A percentile compares a stretch with the other conserved stretches of the same genome.
Evolutionary conservation across 2,888 invertebrate genomes (phyloP).

Genomic region (Spodoptera exigua): DNA sequence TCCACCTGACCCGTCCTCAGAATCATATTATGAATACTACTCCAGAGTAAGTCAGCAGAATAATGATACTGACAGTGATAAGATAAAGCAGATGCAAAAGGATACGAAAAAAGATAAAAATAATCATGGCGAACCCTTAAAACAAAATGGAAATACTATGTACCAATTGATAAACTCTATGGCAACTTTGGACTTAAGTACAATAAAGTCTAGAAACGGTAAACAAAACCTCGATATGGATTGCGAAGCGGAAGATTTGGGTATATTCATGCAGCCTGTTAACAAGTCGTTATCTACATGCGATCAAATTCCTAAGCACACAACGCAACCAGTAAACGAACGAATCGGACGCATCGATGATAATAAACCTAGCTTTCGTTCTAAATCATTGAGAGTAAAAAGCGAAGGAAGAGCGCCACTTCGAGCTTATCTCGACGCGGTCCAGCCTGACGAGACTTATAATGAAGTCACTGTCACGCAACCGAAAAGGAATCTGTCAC

Average conservation of each 20-base stretch:
- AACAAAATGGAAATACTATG: conserved; percentile 74
- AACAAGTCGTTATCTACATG: conserved; percentile 84
- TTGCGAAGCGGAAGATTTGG: conserved; percentile 84
- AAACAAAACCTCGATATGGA: conserved; percentile 76
- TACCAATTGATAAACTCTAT: conserved; percentile 85
- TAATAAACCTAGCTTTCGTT: conserved; percentile 85
- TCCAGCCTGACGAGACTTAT: conserved; percentile 72
- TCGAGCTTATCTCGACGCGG: conserved; percentile 78
- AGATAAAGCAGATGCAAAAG: conserved; percentile 80
- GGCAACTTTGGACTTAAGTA: conserved; percentile 83
- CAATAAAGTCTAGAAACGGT: conserved; percentile 79
- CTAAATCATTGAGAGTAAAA: conserved; percentile 87
- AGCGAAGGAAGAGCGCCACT: conserved; percentile 86
- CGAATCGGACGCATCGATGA: conserved; percentile 83
- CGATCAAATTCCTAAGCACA: conserved; percentile 84
- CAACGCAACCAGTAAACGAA: conserved; percentile 76
- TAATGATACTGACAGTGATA: conserved; percentile 86
- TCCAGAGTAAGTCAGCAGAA: conserved; percentile 87
- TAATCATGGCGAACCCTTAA: conserved; percentile 57
- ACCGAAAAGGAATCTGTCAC: conserved; percentile 87
- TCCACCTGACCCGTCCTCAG: conserved; percentile 83
- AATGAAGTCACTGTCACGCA: conserved; percentile 87
- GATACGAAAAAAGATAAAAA: conserved; percentile 75
- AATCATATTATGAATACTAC: conserved; percentile 87
- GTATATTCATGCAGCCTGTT: conserved; percentile 84